phyloP scores from a whole-genome alignment of 1,140 invertebrate genomes.

The Glossosoma conforme region DNA sequence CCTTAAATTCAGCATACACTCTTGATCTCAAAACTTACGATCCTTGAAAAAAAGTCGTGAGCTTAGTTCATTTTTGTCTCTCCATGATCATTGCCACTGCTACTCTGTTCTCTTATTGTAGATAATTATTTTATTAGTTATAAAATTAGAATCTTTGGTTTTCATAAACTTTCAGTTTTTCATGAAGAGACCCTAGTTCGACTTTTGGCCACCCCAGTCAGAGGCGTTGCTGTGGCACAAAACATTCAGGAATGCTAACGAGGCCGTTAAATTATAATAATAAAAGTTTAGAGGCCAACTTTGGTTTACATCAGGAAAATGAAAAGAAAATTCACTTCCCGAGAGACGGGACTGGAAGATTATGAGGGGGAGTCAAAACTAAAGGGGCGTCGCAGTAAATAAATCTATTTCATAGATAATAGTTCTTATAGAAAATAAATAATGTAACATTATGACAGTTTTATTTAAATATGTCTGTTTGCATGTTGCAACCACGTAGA shows the following conservation, averaged over 20 bases:
- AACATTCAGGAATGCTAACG: slow-evolving; percentile 22
- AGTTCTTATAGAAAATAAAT: slow-evolving; percentile 3
- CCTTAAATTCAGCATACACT: no score
- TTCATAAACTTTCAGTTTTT: slow-evolving; percentile 1
- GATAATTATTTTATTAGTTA: neutral
- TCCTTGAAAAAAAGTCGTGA: no score
- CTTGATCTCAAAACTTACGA: no score
- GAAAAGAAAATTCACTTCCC: slow-evolving; percentile 17
- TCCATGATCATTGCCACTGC: neutral
- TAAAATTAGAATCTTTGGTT: neutral
- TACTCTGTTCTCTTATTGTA: neutral
- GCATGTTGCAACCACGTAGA: neutral
- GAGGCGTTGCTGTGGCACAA: neutral
- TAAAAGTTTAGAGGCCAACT: slow-evolving; percentile 25
- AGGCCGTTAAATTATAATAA: slow-evolving; percentile 25
- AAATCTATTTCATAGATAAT: slow-evolving; percentile 14
- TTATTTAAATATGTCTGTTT: neutral
- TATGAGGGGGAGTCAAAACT: slow-evolving; percentile 6
- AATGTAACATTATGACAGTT: neutral
- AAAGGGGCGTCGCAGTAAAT: slow-evolving; percentile 9
- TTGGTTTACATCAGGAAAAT: slow-evolving; percentile 23
- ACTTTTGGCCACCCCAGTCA: slow-evolving; percentile 8
- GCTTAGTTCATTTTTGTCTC: no score
- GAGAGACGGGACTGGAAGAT: neutral
- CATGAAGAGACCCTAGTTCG: neutral